A percentile compares a stretch with the other conserved stretches of the same genome.
These are phyloP conservation scores for Lamprologus ornatipinnis DNA, from an alignment of 2,113 vertebrate genomes.

Conservation along the genomic window DNA sequence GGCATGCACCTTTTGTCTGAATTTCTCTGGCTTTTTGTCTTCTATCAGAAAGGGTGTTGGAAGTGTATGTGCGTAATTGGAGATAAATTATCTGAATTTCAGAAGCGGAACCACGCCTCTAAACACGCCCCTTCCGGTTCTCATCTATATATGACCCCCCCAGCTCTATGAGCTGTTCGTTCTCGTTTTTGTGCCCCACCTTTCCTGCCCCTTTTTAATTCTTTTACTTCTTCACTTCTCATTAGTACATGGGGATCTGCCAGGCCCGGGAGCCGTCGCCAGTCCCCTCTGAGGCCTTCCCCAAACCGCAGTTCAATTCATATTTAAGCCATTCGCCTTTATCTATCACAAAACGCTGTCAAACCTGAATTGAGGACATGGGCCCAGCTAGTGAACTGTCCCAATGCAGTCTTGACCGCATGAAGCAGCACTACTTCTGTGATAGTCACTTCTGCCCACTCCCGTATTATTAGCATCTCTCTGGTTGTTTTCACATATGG, in stretches of 20 bases:
- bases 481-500: neutral
- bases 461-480: neutral
- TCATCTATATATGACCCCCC: neutral
- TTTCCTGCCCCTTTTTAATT: neutral
- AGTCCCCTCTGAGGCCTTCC: neutral
- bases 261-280: neutral
- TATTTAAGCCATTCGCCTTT: neutral
- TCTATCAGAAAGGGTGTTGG: neutral
- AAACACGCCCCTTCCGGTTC: neutral
- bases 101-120: neutral
- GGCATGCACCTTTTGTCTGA: constrained; percentile 26
- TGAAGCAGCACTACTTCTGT: neutral
- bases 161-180: neutral
- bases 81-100: neutral
- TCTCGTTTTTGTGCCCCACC: neutral
- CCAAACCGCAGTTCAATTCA: neutral
- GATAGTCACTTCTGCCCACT: neutral
- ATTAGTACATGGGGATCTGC: neutral
- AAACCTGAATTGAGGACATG: neutral
- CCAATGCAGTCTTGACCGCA: neutral
- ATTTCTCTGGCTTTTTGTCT: neutral
- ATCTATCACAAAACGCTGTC: neutral
- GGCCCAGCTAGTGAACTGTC: neutral
- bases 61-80: neutral
- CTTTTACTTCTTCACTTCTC: neutral